Base-by-base conservation (phyloP, 2,888 invertebrate species). In the Agrotis clavis region DNA sequence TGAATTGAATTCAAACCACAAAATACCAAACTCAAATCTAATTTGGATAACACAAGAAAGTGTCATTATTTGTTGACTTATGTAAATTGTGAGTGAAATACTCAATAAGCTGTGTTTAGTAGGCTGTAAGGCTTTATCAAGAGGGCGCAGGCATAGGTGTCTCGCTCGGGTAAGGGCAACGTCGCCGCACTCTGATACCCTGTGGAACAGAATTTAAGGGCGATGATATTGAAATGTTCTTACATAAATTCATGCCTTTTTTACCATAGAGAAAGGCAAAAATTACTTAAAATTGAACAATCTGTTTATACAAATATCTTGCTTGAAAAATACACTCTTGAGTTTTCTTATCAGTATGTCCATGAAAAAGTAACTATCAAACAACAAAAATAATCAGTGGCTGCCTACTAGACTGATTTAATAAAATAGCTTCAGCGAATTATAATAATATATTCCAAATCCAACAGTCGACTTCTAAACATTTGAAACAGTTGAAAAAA, bases 111-210 rank as follows among this genome's bases (percentile, higher is more conserved):
- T 87, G 86, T 90, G 86, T 92, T 92, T 92, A 94, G 92, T 92
- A 87, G 90, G 88, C 82, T 89, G 90, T 91, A 91, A 92, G 91
- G 90, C 91, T 92, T 94, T 95, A 95, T 95, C 94, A 90, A 87
- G 87, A 82, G 85, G 82, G 85, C 86, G 86, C 94, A 94, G 94
- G 90, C 91, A 88, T 88, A 90, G 89, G 84, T 79, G 85, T 74
- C 82, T 78, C 81, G 79, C 76, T 77, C 82, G 69, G 76, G 78
- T 71, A 47, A 69, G 53, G 18, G 30, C 53, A 30, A 54, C 78
- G 69, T 73, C 68, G 68, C 62, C 80, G 81, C 66, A 51, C 59
- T 67, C 67, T 67, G 19, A 71, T n/a, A 74, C 41, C 50, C 79
- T 9, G 30, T 54, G 30, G 63, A 67, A 63, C 53, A 41, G 14